Conservation (phyloP, 2,797 vertebrate genomes). For the Argya squamiceps region DNA sequence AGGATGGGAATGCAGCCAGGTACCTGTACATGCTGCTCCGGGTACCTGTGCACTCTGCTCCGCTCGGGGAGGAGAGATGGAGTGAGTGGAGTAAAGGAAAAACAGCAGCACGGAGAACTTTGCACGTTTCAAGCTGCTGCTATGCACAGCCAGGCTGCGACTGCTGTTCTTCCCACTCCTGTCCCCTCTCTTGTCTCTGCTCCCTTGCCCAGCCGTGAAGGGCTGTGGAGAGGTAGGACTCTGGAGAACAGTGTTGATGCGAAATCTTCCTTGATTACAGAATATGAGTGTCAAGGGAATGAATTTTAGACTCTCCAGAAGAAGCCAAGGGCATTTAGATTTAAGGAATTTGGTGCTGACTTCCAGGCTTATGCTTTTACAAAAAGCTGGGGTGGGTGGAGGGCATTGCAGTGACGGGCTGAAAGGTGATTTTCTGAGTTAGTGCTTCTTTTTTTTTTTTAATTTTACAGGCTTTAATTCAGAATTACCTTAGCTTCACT, state of each 20-base stretch:
- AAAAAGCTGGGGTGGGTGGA: neutral
- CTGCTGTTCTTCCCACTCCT: neutral
- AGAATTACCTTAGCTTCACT: neutral
- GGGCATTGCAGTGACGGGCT: neutral
- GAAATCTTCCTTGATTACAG: neutral
- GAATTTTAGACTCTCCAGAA: conserved; percentile 17
- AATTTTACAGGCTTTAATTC: neutral
- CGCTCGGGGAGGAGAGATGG: fast-evolving
- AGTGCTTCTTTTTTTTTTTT: neutral
- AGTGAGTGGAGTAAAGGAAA: neutral
- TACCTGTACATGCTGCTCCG: neutral
- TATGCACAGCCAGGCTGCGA: fast-evolving
- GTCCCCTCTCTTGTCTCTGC: neutral
- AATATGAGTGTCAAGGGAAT: neutral
- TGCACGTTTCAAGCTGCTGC: neutral
- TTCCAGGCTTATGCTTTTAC: conserved; percentile 2
- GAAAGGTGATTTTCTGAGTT: neutral
- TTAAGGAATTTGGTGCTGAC: neutral
- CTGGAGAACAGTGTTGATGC: neutral
- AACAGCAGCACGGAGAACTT: neutral
- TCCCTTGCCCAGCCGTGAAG: neutral
- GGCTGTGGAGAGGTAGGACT: neutral
- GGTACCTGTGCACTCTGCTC: neutral
- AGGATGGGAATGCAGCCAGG: neutral
- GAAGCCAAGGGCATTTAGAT: conserved; percentile 29